Evolutionary conservation across 2,888 invertebrate genomes (phyloP).

Genomic region (Hedya salicella): DNA sequence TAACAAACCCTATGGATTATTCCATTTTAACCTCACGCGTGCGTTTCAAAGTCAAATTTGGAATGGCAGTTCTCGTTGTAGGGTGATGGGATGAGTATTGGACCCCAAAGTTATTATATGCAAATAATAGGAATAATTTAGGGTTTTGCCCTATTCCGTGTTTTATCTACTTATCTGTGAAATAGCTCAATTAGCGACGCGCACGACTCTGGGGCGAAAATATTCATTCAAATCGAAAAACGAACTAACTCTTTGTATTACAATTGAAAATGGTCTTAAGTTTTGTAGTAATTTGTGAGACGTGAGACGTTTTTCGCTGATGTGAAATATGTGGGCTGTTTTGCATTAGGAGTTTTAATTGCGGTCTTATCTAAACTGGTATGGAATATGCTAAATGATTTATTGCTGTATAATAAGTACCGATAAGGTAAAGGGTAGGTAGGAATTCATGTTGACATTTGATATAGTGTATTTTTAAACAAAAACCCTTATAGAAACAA

Average conservation of each 20-base stretch:
- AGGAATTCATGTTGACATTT: background rate
- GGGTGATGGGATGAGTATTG: constrained; percentile 48
- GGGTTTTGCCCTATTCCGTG: constrained; percentile 74
- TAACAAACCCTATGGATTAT: background rate
- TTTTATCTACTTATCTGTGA: constrained; percentile 84
- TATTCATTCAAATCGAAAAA: constrained; percentile 17
- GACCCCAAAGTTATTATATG: constrained; percentile 81
- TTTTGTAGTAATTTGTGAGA: background rate
- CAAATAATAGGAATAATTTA: constrained; percentile 83
- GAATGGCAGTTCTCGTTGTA: background rate
- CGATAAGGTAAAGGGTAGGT: constrained; percentile 47
- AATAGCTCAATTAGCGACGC: constrained; percentile 82
- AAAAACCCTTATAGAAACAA: background rate
- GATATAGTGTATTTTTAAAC: background rate
- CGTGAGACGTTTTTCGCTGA: background rate
- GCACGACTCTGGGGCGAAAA: constrained; percentile 51
- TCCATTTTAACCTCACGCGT: background rate
- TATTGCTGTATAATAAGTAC: constrained; percentile 56
- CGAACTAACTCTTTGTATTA: constrained; percentile 43
- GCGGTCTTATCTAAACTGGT: constrained; percentile 63
- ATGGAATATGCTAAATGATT: constrained; percentile 81
- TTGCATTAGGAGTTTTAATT: constrained; percentile 56
- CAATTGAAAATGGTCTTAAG: background rate
- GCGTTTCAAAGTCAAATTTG: background rate
- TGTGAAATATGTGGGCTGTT: background rate